Conservation (phyloP, 37 sponge, comb jelly and placozoan species). For the Diacarnus erythraeanus region DNA sequence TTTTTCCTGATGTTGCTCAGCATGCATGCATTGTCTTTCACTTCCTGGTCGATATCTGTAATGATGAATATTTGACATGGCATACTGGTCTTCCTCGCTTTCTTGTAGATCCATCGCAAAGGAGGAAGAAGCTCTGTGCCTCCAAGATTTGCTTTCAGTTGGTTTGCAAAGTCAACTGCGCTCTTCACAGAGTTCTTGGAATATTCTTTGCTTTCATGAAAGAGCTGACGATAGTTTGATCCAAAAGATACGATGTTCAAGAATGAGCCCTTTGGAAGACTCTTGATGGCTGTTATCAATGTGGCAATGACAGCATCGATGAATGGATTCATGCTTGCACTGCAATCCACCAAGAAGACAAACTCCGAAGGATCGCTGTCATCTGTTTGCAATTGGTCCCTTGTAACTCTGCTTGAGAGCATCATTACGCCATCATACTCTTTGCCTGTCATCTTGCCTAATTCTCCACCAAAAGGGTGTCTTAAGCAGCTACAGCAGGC, state of each 20-base stretch:
- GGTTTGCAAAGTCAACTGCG: constrained; percentile 60
- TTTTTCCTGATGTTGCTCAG: constrained; percentile 39
- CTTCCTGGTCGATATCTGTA: constrained; percentile 82
- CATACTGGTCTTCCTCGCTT: constrained; percentile 4
- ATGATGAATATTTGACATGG: constrained; percentile 74
- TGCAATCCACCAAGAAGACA: constrained; percentile 84
- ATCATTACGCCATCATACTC: constrained; percentile 43
- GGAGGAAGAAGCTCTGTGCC: constrained; percentile 84
- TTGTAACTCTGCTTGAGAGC: constrained; percentile 12
- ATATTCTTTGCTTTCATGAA: constrained; percentile 42
- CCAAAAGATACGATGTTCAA: constrained; percentile 88
- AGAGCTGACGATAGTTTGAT: constrained; percentile 53
- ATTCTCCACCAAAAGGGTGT: not conserved
- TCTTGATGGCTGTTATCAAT: constrained; percentile 65
- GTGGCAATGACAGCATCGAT: constrained; percentile 51
- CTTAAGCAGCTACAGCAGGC: constrained; percentile 13
- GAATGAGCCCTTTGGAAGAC: constrained; percentile 65
- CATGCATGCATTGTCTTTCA: constrained; percentile 36
- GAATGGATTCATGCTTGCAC: constrained; percentile 82
- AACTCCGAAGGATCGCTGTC: constrained; percentile 58
- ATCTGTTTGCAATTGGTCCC: constrained; percentile 10
- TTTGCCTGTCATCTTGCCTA: not conserved
- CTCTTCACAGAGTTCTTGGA: constrained; percentile 43
- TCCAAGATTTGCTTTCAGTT: constrained; percentile 71
- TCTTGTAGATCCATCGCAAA: constrained; percentile 63